Conservation (phyloP, 2,888 invertebrate genomes). For the Drosophila neonasuta region DNA sequence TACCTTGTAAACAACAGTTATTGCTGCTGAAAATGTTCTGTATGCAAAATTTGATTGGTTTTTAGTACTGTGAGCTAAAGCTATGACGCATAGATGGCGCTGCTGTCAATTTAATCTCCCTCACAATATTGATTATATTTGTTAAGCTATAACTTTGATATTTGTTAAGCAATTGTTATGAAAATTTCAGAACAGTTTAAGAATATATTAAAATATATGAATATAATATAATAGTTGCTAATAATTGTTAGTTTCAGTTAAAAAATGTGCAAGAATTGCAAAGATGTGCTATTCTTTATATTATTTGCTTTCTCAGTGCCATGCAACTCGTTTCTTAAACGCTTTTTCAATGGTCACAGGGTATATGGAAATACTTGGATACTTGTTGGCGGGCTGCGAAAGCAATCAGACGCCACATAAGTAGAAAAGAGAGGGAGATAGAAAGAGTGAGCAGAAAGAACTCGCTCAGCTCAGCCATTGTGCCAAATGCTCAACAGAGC, state of each 20-base stretch:
- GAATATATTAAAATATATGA: too few species aligned
- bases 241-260: too few species aligned
- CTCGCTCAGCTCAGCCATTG: constrained; percentile 51
- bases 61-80: background rate
- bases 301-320: too few species aligned
- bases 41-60: background rate
- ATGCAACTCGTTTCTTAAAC: background rate
- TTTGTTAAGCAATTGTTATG: too few species aligned
- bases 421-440: constrained; percentile 11
- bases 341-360: background rate
- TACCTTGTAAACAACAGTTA: background rate
- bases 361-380: constrained; percentile 62
- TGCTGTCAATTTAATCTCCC: too few species aligned
- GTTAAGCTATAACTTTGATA: too few species aligned
- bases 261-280: background rate
- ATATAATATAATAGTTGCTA: too few species aligned
- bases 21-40: too few species aligned
- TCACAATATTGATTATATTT: too few species aligned
- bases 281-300: too few species aligned
- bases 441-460: constrained; percentile 1
- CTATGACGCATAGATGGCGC: too few species aligned
- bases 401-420: constrained; percentile 67
- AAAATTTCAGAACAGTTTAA: too few species aligned
- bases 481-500: constrained; percentile 63
- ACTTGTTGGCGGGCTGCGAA: constrained; percentile 56